Percentiles rank a stretch among this genome's conserved stretches.
phyloP scores from a whole-genome alignment of 1,140 invertebrate genomes.

The Pomacea maculata region DNA sequence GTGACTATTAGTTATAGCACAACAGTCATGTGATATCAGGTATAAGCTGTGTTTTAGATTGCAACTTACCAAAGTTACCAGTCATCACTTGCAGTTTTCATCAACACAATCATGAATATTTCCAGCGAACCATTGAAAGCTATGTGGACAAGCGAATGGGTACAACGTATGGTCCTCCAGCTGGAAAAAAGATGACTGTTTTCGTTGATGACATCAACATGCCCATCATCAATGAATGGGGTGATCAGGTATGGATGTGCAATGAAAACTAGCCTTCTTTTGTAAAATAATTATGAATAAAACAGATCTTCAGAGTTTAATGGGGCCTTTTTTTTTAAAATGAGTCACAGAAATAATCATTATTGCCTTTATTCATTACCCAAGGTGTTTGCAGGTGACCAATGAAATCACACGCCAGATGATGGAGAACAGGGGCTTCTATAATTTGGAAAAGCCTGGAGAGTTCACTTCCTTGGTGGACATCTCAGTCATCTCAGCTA shows the following conservation, averaged over 20 bases:
- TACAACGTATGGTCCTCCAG: slow-evolving; percentile 92
- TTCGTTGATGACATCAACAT: slow-evolving; percentile 98
- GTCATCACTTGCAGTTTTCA: background rate
- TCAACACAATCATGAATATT: slow-evolving; percentile 13
- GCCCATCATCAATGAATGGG: slow-evolving; percentile 95
- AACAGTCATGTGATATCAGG: no score
- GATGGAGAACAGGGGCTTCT: slow-evolving; percentile 97
- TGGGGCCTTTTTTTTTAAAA: background rate
- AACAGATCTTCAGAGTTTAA: no score
- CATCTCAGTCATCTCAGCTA: slow-evolving; percentile 89
- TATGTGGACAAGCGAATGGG: slow-evolving; percentile 96
- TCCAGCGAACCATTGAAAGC: slow-evolving; percentile 92
- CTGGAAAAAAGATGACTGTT: slow-evolving; percentile 91
- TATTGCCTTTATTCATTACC: background rate
- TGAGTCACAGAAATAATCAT: background rate
- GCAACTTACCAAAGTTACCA: background rate
- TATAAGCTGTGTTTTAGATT: background rate
- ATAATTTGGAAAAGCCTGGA: slow-evolving; percentile 95
- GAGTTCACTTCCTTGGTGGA: slow-evolving; percentile 94
- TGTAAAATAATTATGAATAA: background rate
- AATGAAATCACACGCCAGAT: slow-evolving; percentile 97
- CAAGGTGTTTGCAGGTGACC: slow-evolving; percentile 68
- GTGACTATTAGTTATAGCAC: no score
- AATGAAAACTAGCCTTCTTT: background rate
- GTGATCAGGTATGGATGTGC: slow-evolving; percentile 77